Percentiles rank a stretch among this genome's conserved stretches.
These are phyloP conservation scores for Tetranychus truncatus DNA, from an alignment of 2,888 invertebrate genomes.

Conservation along the genomic window DNA sequence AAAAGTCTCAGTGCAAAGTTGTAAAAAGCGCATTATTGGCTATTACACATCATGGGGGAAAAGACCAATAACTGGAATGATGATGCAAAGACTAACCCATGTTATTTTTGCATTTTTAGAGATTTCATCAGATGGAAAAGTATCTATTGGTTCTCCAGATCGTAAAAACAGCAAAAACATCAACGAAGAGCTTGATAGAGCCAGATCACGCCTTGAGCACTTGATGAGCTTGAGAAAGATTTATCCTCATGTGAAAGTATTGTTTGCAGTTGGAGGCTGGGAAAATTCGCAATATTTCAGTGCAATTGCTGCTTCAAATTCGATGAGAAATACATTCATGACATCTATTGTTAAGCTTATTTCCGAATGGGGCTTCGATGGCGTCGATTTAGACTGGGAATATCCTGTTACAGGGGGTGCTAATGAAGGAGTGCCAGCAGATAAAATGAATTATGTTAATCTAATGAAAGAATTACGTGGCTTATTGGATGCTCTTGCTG, in stretches of 20 bases:
- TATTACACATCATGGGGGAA: not conserved
- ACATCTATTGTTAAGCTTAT: constrained; percentile 26
- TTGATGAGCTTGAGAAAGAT: constrained; percentile 1
- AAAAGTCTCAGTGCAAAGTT: not conserved
- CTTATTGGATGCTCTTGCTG: constrained; percentile 25
- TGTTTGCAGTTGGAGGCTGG: constrained; percentile 31
- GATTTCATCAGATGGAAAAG: not conserved
- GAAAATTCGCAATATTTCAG: constrained; percentile 30
- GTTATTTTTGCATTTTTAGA: not conserved
- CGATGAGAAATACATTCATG: constrained; percentile 26
- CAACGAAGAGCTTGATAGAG: not conserved
- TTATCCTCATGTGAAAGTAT: constrained; percentile 26
- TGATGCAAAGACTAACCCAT: not conserved
- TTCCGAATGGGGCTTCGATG: constrained; percentile 29
- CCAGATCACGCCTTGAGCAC: not conserved
- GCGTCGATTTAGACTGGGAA: constrained; percentile 32
- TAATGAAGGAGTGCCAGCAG: constrained; percentile 21
- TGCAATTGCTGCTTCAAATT: constrained; percentile 27
- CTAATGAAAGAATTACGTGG: constrained; percentile 28
- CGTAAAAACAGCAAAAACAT: not conserved
- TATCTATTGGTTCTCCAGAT: not conserved
- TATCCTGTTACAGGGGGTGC: constrained; percentile 29
- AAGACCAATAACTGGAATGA: not conserved
- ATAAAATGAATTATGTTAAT: constrained; percentile 28
- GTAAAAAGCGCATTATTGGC: not conserved